Evolutionary conservation across 2,797 vertebrate species (phyloP), one percentile per base, ranked within the genome.

Genomic region (Karalla daura): DNA sequence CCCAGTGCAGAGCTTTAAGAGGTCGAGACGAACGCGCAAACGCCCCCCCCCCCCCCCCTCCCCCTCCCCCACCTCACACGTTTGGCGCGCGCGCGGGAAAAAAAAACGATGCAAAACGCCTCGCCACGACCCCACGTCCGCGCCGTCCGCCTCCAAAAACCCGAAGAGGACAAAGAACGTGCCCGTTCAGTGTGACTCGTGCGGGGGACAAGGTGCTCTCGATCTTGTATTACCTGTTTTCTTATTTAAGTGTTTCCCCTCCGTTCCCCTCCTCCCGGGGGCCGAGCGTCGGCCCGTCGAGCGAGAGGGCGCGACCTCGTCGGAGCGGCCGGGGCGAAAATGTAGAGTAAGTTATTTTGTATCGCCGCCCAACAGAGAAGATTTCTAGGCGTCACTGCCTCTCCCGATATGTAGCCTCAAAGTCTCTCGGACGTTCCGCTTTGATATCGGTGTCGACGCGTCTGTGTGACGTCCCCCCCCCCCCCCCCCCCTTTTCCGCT

Each of bases 261-360:
- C n/a, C n/a, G n/a, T 90, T 87, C 47, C 64, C 86, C 60, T 76
- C 80, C 55, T 79, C 41, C 17, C 36, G 17, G n/a, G n/a, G n/a
- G n/a, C n/a, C n/a, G n/a, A 78, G 80, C 84, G 76, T 81, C 56
- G 12, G 76, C 75, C 80, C 74, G 87, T 72, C 56, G 56, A 89
- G 67, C 68, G 89, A 85, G 70, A 89, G 70, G 86, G 82, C 89
- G 89, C 85, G 90, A 87, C 91, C 79, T 88, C n/a, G 86, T 87
- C 79, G 81, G 75, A 90, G 87, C 76, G 81, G n/a, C 76, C 68
- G 81, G 82, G 61, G 86, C 70, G 41, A 66, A 84, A 82, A 64
- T 85, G 78, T 89, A 83, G 85, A 84, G 58, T 91, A 90, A 91
- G 88, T 92, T 89, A 90, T 92, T 93, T 91, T 91, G 65, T 90